Evolutionary conservation across 2,113 vertebrate species (phyloP).

Genomic region (Laticauda colubrina): DNA sequence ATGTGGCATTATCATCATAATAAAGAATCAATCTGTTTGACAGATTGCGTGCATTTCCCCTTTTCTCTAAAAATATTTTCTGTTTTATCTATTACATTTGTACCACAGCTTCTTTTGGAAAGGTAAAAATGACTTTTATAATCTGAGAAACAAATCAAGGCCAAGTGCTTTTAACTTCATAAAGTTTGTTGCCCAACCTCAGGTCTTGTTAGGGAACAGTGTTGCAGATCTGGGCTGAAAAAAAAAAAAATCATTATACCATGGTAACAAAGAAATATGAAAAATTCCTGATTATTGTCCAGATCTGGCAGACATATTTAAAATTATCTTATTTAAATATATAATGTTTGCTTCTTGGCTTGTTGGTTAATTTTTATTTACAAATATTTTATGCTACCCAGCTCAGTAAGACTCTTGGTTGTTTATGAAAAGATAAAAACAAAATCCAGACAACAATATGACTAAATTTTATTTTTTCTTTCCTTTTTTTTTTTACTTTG

Average conservation of each 20-base stretch:
- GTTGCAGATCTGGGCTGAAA: not conserved
- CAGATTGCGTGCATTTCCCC: not conserved
- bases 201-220: not conserved
- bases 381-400: not conserved
- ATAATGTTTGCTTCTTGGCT: not conserved
- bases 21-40: not conserved
- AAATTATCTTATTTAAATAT: not conserved
- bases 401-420: not conserved
- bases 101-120: not conserved
- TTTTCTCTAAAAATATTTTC: not conserved
- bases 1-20: not conserved
- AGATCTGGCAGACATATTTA: not conserved
- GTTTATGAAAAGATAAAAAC: not conserved
- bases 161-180: not conserved
- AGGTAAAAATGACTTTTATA: not conserved
- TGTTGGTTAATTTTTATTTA: not conserved
- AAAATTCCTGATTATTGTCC: not conserved
- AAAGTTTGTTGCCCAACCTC: not conserved
- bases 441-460: not conserved
- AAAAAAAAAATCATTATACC: not conserved
- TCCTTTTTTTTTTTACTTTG: not conserved
- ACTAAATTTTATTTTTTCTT: not conserved
- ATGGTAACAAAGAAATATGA: not conserved
- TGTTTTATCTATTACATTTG: not conserved
- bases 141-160: not conserved